Percentiles rank a stretch among this genome's conserved stretches.
Evolutionary conservation across 2,888 invertebrate species (phyloP).

Genomic region (Lumbricus terrestris): DNA sequence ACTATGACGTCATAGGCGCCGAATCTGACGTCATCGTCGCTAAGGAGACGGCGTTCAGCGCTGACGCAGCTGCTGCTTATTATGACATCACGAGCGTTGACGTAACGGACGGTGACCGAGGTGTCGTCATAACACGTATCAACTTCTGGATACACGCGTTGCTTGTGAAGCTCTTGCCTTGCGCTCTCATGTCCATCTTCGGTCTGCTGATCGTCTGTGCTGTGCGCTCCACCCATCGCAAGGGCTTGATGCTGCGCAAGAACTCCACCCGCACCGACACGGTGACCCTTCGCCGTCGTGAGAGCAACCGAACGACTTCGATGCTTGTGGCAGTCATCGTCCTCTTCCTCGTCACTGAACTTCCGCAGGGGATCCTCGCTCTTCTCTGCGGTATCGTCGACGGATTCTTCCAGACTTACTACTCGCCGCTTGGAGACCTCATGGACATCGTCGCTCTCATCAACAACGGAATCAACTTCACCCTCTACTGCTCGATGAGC

Average conservation of each 20-base stretch:
- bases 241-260: conserved; percentile 19
- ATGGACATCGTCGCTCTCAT: conserved; percentile 87
- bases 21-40: neutral
- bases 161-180: conserved; percentile 85
- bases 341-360: conserved; percentile 82
- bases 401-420: conserved; percentile 60
- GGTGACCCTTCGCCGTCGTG: conserved; percentile 38
- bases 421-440: conserved; percentile 68
- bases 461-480: conserved; percentile 89
- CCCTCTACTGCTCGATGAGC: conserved; percentile 90
- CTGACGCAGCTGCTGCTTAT: neutral
- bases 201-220: conserved; percentile 54
- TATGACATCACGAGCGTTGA: conserved; percentile 17
- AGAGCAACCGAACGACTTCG: conserved; percentile 67
- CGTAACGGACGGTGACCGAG: neutral
- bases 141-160: conserved; percentile 77
- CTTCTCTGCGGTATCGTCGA: conserved; percentile 62
- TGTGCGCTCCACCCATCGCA: conserved; percentile 29
- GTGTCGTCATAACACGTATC: conserved; percentile 22
- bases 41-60: neutral
- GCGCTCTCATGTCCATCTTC: conserved; percentile 76
- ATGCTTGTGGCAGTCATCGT: conserved; percentile 83
- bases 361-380: conserved; percentile 75
- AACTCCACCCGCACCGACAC: conserved; percentile 15
- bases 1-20: neutral